Evolutionary conservation across 2,888 invertebrate genomes (phyloP), one percentile per base, ranked within the genome.

Genomic region (Drosophila quinaria): DNA sequence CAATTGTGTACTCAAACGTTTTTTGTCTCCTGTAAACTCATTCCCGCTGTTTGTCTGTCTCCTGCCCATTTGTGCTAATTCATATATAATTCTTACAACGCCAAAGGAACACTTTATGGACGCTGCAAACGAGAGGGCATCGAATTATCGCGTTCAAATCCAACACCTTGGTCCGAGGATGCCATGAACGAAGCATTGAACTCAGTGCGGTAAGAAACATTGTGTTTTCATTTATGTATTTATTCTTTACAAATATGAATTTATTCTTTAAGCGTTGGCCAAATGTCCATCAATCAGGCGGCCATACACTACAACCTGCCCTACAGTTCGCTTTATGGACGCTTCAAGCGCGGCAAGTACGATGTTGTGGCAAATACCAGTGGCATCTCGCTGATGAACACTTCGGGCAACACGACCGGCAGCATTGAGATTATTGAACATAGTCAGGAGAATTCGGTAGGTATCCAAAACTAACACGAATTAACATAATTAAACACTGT

Each of bases 141-240:
- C 82, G 97, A 97, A 92, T 93, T 97, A 79, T 97, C 97, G 6
- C 95, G 97, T 80, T 96, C 97, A 62, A 97, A 97, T 93, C 97
- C 97, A n/a, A 97, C 97, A 47, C 97, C 97, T 10, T 97, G 97
- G 97, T 97, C 97, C n/a, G 97, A 97, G 91, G 97, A 96, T 91
- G 97, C 97, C 31, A 97, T 97, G 97, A 96, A 96, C 22, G 97
- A 97, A 92, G 97, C 97, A 22, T 94, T 97, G 47, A 97, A 97
- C 92, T 97, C 97, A 76, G 97, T 97, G 78, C 95, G 97, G 96
- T 97, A 92, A 81, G 90, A 85, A 55, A 55, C 13, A 13, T 15
- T 13, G 3, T 5, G 9, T 8, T 25, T 22, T 5, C 3, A 13
- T 37, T 1, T 39, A 9, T 9, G 13, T 4, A 22, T 13, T 42